These are phyloP conservation scores for Ceratina japonica DNA, from an alignment of 1,140 invertebrate species.

Conservation along the genomic window DNA sequence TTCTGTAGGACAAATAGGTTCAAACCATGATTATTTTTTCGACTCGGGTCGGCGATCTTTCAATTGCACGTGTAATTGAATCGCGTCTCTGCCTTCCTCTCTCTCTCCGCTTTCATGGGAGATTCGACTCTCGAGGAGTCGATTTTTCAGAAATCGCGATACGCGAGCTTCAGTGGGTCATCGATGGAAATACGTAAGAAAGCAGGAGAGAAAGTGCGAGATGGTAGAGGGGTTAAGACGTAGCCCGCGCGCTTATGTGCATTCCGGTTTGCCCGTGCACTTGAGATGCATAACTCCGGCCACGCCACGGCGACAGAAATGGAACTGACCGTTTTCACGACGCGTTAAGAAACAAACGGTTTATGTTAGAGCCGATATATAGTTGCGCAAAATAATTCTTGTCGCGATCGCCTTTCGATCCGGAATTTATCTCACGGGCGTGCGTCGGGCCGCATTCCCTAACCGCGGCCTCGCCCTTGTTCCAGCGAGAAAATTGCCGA, in stretches of 20 bases:
- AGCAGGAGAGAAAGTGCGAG: slow-evolving; percentile 42
- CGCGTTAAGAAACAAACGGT: slow-evolving; percentile 4
- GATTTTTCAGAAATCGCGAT: background rate
- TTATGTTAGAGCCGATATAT: slow-evolving; percentile 17
- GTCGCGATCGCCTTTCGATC: slow-evolving; percentile 32
- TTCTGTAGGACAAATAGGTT: too few species aligned
- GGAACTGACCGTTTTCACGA: slow-evolving; percentile 28
- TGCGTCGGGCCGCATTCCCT: slow-evolving; percentile 14
- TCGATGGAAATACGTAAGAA: slow-evolving; percentile 42
- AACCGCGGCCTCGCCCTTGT: slow-evolving; percentile 6
- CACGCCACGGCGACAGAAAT: slow-evolving; percentile 35
- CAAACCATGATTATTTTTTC: too few species aligned
- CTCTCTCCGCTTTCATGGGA: too few species aligned
- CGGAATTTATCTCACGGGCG: slow-evolving; percentile 22
- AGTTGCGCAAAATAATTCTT: slow-evolving; percentile 35
- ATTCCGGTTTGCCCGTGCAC: slow-evolving; percentile 75
- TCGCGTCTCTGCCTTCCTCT: too few species aligned
- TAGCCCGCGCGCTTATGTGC: slow-evolving; percentile 70
- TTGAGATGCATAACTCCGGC: slow-evolving; percentile 72
- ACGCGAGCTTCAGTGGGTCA: background rate
- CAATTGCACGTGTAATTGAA: too few species aligned
- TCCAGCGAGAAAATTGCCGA: slow-evolving; percentile 13
- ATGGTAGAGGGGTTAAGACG: slow-evolving; percentile 27
- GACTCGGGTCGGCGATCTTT: background rate
- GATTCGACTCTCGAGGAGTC: background rate